Evolutionary conservation across 37 sponge, comb jelly and placozoan species (phyloP), one percentile per base, ranked within the genome.

Genomic region (Lycopodina hypogea): DNA sequence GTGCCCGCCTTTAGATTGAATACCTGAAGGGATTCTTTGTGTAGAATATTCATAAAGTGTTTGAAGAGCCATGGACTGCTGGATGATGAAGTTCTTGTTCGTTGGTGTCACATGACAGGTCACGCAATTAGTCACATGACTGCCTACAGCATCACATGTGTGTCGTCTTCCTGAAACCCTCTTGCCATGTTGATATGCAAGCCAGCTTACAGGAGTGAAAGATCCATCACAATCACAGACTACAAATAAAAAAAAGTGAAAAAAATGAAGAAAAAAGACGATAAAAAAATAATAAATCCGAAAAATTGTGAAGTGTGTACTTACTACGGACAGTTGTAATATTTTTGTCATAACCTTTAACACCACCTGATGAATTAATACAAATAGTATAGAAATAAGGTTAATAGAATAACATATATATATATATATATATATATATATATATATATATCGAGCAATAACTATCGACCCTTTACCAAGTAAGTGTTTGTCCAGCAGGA

Each of bases 61-160:
- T 1, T 35, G 35, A 24, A 77, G 65, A 37, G 41, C 77, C 77
- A 77, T 42, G 18, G 77, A 38, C 17, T 77, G 77, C 50, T 77
- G 77, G 8, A 63, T 17, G 19, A 22, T 14, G 65, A 64, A 77
- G 60, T 22, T 37, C 26, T 77, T 64, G 19, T 30, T 22, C 0
- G 58, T 62, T 22, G 36, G 40, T 7, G 50, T 26, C 36, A 41
- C 42, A 42, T 77, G 64, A 48, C 58, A 33, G 29, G 63, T 24
- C 19, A 41, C 53, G 28, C 42, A 30, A 45, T 26, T 37, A 12
- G 48, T n/a, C n/a, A n/a, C 73, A 30, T 72, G 17, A 41, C 41
- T n/a, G 15, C 70, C 4, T 39, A 35, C 45, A 41, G 3, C 70
- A 22, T n/a, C n/a, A 41, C 39, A 38, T 30, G 67, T 66, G 17